Evolutionary conservation across 2,113 vertebrate genomes (phyloP), one percentile per base, ranked within the genome.

Genomic region (Ctenodactylus gundi): DNA sequence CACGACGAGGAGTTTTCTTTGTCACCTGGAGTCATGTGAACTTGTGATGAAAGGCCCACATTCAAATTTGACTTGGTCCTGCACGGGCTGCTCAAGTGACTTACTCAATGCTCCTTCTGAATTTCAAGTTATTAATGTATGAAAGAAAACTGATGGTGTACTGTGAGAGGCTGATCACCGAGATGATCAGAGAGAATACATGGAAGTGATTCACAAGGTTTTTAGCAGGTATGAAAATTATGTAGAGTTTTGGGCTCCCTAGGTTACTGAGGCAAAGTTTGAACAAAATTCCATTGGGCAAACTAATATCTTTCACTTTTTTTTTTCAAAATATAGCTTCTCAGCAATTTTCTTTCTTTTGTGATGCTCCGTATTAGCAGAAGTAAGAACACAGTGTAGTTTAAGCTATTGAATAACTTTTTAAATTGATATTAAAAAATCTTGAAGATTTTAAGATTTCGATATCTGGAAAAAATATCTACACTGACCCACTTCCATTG

Each of bases 351-450:
- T 67, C 17, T 62, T 64, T 87, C 57, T 8, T 72, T 83, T 81
- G n/a, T 51, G 12, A 65, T 49, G 53, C 78, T 80, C 25, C 93
- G 34, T 4, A 91, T 83, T 72, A 95, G 27, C 15, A 92, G 60
- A 86, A 92, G 11, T 62, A 39, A 76, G 57, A 85, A 92, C 25
- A 88, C 6, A 92, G 93, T 89, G 64, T 60, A 14, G 11, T 44
- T 90, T 12, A 67, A 64, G 78, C 90, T 67, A 34, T 90, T 75
- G 55, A 82, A 72, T 65, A 85, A 12, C 10, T 78, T 93, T 88
- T 29, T 57, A 86, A 49, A 44, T 8, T n/a, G 55, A 20, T 8
- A 72, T 82, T 68, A 84, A 85, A 51, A 65, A 91, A 90, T 78
- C 1, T 8, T 58, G 44, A 13, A n/a, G 14, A 70, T 84, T 90